These are phyloP conservation scores for Pavo muticus DNA, from an alignment of 2,113 vertebrate genomes.

Conservation along the genomic window DNA sequence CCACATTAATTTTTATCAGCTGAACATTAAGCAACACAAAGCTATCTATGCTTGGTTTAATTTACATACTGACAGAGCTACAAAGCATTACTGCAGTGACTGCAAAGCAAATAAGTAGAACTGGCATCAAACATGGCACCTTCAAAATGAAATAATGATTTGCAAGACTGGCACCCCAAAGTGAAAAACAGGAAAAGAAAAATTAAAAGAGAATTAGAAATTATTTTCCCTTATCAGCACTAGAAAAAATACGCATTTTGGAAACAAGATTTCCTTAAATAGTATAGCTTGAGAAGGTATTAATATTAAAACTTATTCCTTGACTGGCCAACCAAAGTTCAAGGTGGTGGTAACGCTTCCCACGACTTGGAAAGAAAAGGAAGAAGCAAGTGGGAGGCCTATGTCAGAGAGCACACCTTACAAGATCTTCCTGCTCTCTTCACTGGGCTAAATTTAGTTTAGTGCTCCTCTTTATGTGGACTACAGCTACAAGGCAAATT, in stretches of 20 bases:
- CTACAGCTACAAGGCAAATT: not conserved
- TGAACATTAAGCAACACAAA: constrained; percentile 98
- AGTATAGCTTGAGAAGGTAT: not conserved
- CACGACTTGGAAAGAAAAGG: not conserved
- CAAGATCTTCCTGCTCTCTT: constrained; percentile 3
- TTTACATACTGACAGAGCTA: constrained; percentile 86
- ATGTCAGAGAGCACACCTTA: not conserved
- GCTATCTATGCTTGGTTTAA: constrained; percentile 89
- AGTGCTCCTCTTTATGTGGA: not conserved
- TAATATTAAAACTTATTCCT: constrained; percentile 21
- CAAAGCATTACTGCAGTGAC: constrained; percentile 80
- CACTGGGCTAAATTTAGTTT: constrained; percentile 14
- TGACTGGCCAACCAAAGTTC: not conserved
- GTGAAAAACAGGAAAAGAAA: constrained; percentile 6
- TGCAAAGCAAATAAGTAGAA: constrained; percentile 87
- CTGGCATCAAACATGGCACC: constrained; percentile 91
- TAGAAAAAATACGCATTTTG: not conserved
- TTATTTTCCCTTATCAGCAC: constrained; percentile 22
- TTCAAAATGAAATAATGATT: constrained; percentile 94
- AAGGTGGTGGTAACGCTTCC: not conserved
- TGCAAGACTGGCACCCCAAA: constrained; percentile 69
- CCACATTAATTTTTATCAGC: constrained; percentile 99
- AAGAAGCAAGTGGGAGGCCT: not conserved
- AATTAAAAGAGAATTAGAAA: constrained; percentile 41
- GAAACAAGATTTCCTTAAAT: constrained; percentile 30